phyloP scores from a whole-genome alignment of 1,140 invertebrate genomes.

The Pristionchus pacificus region DNA sequence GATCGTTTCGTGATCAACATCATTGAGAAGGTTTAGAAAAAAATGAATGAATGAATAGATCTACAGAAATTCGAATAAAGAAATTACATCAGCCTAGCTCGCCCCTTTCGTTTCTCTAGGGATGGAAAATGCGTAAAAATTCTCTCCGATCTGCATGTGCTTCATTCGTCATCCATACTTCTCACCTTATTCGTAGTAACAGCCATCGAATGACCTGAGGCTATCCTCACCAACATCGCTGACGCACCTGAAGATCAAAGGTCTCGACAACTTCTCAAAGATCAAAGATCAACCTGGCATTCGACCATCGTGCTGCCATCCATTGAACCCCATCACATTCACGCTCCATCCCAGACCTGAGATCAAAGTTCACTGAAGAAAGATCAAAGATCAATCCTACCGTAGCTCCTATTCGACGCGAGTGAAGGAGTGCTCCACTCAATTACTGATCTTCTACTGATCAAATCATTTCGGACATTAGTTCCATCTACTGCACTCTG shows the following conservation, averaged over 20 bases:
- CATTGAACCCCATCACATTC: conserved; percentile 57
- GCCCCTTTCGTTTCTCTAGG: background rate
- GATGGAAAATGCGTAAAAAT: background rate
- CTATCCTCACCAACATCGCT: conserved; percentile 49
- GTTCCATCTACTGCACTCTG: conserved; percentile 50
- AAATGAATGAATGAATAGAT: background rate
- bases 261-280: background rate
- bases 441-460: conserved; percentile 38
- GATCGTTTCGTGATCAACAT: background rate
- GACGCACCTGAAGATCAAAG: conserved; percentile 13
- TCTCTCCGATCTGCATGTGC: background rate
- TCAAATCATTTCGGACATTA: conserved; percentile 34
- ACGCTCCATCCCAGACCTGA: conserved; percentile 54
- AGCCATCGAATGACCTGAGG: conserved; percentile 55
- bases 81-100: background rate
- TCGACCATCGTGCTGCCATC: conserved; percentile 57
- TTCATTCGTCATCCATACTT: background rate
- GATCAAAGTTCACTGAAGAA: background rate
- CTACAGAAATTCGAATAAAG: background rate
- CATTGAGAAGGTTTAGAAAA: background rate
- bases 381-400: conserved; percentile 24
- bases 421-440: conserved; percentile 47
- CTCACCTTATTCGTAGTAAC: conserved; percentile 53
- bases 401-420: conserved; percentile 54
- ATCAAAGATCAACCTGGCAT: conserved; percentile 45